Evolutionary conservation across 2,797 vertebrate genomes (phyloP), one percentile per base, ranked within the genome.

Genomic region (Gobio occitaniae): DNA sequence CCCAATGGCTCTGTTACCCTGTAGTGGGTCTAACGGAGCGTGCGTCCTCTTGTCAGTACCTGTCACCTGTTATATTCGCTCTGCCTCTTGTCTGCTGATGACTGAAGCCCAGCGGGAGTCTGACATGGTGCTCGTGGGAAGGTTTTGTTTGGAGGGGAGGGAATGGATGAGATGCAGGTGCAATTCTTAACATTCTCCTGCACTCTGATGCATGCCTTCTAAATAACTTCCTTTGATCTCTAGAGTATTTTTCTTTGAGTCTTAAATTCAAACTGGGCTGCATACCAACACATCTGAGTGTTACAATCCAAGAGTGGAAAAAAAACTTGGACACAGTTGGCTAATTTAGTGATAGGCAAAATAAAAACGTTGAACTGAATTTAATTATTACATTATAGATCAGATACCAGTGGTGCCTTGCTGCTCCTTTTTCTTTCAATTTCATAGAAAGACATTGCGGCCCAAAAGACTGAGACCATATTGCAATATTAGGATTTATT

Each of bases 171-270:
- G 90, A 87, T 92, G 90, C 85, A 89, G 90, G 87, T 90, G 88
- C 92, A 87, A 78, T 4, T 41, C 82, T 83, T 83, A 92, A 87
- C 91, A 90, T 93, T 75, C n/a, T 91, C 77, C 87, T 68, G 83
- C 90, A 92, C 92, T 91, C 91, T 89, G 88, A 91, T 91, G 88
- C 87, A 76, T 82, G 91, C 91, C 92, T 90, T 92, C 91, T 94
- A 92, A 94, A 94, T 93, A 94, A 92, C 91, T 94, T 93, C 93
- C 92, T 93, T 92, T 93, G 92, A 94, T 94, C 93, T 94, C 90
- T 80, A 83, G 92, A 93, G 92, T 91, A 25, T 93, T 91, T 92
- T 92, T 87, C 88, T 89, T 92, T 9, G 41, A 41, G 90, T 90
- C 29, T 92, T 91, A 88, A 89, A 86, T 90, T 88, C 29, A 59